Evolutionary conservation across 2,113 vertebrate genomes (phyloP), one percentile per base, ranked within the genome.

Genomic region (Amia ocellicauda): DNA sequence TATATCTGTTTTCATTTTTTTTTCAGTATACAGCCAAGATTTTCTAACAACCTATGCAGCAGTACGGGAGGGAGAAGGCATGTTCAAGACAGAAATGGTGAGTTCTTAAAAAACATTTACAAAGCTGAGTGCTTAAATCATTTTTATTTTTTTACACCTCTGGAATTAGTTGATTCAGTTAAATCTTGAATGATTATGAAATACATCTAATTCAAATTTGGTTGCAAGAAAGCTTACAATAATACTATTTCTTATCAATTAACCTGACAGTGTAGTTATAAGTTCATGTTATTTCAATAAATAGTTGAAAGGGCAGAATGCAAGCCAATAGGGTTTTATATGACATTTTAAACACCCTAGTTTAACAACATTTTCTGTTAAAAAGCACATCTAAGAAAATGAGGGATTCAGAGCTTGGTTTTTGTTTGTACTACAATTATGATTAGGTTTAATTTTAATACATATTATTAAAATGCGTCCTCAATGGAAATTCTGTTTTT

Each of bases 21-120:
- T 50, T 7, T 7, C 77, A 89, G 87, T 82, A 58, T 86, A 86
- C 55, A 66, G 70, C 0, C 31, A 87, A 61, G 81, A 86, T 73
- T 78, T 83, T 68, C 65, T 86, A 67, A 85, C 83, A 36, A 86
- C 78, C 0, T 86, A 78, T 71, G 69, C 74, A 3, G 62, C 63
- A 19, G 78, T 83, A 50, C 22, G 20, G 51, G 77, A 80, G 71
- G 78, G 72, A 49, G 4, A 49, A 5, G 29, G 3, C 0, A 5
- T 77, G 10, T 0, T 19, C 17, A 84, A 75, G 74, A 50, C 70
- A 26, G 47, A 62, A 20, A 62, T 59, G 83, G 87, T 89, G 69
- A 83, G 84, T 83, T n/a, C 3, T 20, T 26, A 24, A 51, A 29
- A 58, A 20, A 22, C 4, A 1, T 20, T 11, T 58, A 11, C 28